Percentiles rank a stretch among this genome's conserved stretches.
phyloP scores from a whole-genome alignment of 2,888 invertebrate genomes.

The Aromia moschata region DNA sequence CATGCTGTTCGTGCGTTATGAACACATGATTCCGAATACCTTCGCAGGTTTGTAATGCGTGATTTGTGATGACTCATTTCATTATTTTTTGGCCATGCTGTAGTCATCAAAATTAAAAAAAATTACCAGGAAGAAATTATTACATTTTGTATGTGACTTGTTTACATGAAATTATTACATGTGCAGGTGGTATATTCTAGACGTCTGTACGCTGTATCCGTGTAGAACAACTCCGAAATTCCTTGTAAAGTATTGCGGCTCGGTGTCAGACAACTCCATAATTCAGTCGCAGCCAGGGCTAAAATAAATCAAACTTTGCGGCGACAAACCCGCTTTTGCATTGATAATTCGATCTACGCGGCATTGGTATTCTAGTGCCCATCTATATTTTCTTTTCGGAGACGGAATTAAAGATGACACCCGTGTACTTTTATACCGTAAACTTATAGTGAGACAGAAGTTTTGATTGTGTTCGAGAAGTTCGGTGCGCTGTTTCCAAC shows the following conservation, averaged over 20 bases:
- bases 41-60: no score
- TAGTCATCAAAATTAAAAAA: no score
- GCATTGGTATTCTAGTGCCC: slow-evolving; percentile 50
- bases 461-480: slow-evolving; percentile 54
- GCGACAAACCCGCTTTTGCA: slow-evolving; percentile 46
- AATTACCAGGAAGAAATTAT: no score
- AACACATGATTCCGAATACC: no score
- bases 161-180: no score
- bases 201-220: no score
- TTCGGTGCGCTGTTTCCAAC: slow-evolving; percentile 40
- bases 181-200: no score
- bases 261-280: slow-evolving; percentile 22
- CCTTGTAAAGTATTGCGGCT: neutral
- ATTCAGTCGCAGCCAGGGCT: slow-evolving; percentile 33
- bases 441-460: slow-evolving; percentile 54
- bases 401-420: slow-evolving; percentile 57
- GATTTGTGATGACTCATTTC: no score
- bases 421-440: slow-evolving; percentile 47
- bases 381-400: slow-evolving; percentile 48
- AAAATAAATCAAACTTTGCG: slow-evolving; percentile 53
- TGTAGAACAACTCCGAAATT: neutral
- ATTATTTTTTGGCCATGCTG: no score
- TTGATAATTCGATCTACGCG: slow-evolving; percentile 51
- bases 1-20: no score
- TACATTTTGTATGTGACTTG: no score